A percentile compares a stretch with the other conserved stretches of the same genome.
These are phyloP conservation scores for Aplysia californica DNA, from an alignment of 1,140 invertebrate species.

Conservation along the genomic window DNA sequence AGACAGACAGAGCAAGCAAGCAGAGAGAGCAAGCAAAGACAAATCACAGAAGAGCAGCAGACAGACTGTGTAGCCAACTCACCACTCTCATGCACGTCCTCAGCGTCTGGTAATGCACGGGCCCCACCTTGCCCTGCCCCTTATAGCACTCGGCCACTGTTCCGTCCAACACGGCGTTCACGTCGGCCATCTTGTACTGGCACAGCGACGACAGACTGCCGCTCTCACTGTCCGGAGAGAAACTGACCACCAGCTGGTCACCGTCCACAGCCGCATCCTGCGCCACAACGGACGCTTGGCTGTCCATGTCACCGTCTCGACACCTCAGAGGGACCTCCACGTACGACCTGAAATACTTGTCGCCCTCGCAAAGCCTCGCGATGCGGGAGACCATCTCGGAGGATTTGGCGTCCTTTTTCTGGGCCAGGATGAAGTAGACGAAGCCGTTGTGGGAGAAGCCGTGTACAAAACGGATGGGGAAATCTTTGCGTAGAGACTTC, in stretches of 20 bases:
- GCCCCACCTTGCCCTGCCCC: slow-evolving; percentile 58
- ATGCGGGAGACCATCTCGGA: slow-evolving; percentile 86
- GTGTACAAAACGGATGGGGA: slow-evolving; percentile 89
- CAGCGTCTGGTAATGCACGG: slow-evolving; percentile 46
- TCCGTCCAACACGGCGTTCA: slow-evolving; percentile 94
- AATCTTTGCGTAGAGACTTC: slow-evolving; percentile 32
- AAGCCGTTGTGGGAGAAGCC: slow-evolving; percentile 96
- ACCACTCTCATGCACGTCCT: slow-evolving; percentile 43
- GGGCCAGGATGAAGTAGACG: slow-evolving; percentile 96
- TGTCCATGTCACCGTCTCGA: slow-evolving; percentile 76
- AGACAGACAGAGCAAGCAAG: slow-evolving; percentile 1
- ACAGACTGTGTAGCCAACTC: slow-evolving; percentile 26
- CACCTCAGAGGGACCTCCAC: slow-evolving; percentile 98
- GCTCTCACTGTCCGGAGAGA: slow-evolving; percentile 80
- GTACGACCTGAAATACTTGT: slow-evolving; percentile 96
- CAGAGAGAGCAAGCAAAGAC: slow-evolving; percentile 4
- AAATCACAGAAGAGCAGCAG: slow-evolving; percentile 17
- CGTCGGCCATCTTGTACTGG: slow-evolving; percentile 92
- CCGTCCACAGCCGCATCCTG: slow-evolving; percentile 96
- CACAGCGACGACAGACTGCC: slow-evolving; percentile 83
- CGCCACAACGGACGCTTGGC: slow-evolving; percentile 84
- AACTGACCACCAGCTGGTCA: slow-evolving; percentile 92
- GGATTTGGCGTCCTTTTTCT: slow-evolving; percentile 75
- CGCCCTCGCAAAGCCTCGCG: slow-evolving; percentile 95
- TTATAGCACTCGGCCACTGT: slow-evolving; percentile 97